These are phyloP conservation scores for Tragulus kanchil DNA, from an alignment of 2,113 vertebrate species.

Conservation along the genomic window DNA sequence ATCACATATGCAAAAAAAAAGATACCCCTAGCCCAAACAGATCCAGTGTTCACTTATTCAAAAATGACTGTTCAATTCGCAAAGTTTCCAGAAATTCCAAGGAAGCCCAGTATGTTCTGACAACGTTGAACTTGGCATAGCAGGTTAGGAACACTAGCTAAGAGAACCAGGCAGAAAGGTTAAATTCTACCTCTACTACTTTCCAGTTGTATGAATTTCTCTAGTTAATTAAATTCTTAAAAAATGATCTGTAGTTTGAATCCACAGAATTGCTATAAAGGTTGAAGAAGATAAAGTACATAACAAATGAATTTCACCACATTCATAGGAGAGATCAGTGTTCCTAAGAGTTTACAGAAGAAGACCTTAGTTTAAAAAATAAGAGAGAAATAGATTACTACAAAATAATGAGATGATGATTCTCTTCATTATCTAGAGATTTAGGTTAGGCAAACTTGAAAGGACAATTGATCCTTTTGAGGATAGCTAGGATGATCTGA, in stretches of 20 bases:
- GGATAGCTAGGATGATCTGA: background rate
- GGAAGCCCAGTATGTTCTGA: background rate
- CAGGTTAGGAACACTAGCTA: background rate
- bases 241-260: background rate
- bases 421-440: constrained; percentile 4
- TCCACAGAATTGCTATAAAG: background rate
- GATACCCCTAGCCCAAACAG: background rate
- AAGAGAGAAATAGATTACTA: background rate
- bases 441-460: background rate
- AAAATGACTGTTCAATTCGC: background rate
- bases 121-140: background rate
- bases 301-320: background rate
- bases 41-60: background rate
- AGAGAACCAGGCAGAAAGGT: background rate
- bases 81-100: background rate
- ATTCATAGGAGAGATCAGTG: background rate
- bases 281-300: background rate
- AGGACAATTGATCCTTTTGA: background rate
- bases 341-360: background rate
- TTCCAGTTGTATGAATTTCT: background rate
- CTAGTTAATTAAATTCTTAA: background rate
- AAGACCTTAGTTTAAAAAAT: background rate
- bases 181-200: background rate
- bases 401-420: background rate
- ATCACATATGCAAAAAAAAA: background rate